A percentile compares a stretch with the other conserved stretches of the same genome.
phyloP scores from a whole-genome alignment of 2,888 invertebrate species.

The Sicus ferrugineus region DNA sequence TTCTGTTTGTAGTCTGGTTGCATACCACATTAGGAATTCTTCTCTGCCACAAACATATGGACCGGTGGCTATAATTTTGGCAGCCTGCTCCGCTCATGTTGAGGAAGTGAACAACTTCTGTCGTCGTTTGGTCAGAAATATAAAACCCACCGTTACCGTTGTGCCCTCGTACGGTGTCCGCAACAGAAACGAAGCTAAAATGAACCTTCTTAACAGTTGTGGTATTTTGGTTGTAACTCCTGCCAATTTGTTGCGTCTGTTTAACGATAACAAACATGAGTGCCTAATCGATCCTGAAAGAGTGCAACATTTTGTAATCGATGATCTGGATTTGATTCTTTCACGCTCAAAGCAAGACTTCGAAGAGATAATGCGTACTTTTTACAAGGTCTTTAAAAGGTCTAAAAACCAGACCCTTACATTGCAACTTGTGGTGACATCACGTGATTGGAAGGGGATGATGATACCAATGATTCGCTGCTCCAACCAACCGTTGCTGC shows the following conservation, averaged over 20 bases:
- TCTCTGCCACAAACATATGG: slow-evolving; percentile 65
- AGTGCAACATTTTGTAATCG: slow-evolving; percentile 74
- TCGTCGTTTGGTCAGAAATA: slow-evolving; percentile 62
- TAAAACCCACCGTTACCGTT: slow-evolving; percentile 60
- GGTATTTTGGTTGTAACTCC: slow-evolving; percentile 78
- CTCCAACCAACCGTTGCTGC: slow-evolving; percentile 70
- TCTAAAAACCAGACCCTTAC: slow-evolving; percentile 35
- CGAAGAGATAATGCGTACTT: slow-evolving; percentile 35
- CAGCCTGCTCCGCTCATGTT: slow-evolving; percentile 70
- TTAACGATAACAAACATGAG: slow-evolving; percentile 62
- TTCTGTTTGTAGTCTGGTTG: slow-evolving; percentile 71
- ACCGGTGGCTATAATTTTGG: slow-evolving; percentile 74
- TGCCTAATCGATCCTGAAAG: slow-evolving; percentile 69
- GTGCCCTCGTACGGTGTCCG: slow-evolving; percentile 62
- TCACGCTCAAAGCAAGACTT: slow-evolving; percentile 42
- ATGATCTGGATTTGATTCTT: slow-evolving; percentile 74
- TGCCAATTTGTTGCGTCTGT: slow-evolving; percentile 66
- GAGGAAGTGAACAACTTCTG: slow-evolving; percentile 64
- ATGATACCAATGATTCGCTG: slow-evolving; percentile 66
- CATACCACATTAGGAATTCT: slow-evolving; percentile 43
- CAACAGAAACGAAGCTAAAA: slow-evolving; percentile 47
- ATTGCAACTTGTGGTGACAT: slow-evolving; percentile 70
- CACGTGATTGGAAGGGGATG: slow-evolving; percentile 72
- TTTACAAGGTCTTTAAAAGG: slow-evolving; percentile 42
- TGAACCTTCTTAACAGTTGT: slow-evolving; percentile 71